Conservation (phyloP, 1,140 invertebrate species). For the Drosophila miranda region DNA sequence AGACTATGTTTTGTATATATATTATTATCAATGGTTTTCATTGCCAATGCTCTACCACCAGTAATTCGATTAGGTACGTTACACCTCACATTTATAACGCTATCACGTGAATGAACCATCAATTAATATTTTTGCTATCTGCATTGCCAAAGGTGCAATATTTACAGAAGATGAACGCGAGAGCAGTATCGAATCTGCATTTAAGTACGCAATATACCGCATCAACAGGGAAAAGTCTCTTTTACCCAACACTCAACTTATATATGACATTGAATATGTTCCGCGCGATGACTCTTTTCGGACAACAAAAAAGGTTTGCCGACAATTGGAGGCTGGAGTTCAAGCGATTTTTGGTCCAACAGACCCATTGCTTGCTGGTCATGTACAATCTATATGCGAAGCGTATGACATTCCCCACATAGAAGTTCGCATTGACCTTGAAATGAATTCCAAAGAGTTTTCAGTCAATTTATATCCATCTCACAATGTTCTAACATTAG, state of each 20-base stretch:
- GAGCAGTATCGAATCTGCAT: conserved; percentile 92
- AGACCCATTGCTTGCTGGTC: conserved; percentile 90
- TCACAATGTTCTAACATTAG: conserved; percentile 91
- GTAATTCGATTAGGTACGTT: conserved; percentile 61
- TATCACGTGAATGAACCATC: not conserved
- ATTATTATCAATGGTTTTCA: conserved; percentile 43
- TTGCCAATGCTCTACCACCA: conserved; percentile 44
- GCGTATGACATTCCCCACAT: conserved; percentile 94
- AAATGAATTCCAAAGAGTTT: conserved; percentile 88
- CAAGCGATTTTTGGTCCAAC: conserved; percentile 95
- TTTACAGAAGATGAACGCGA: conserved; percentile 94
- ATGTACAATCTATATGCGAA: conserved; percentile 95
- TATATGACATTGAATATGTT: conserved; percentile 95
- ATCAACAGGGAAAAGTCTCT: conserved; percentile 93
- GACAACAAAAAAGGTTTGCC: conserved; percentile 95
- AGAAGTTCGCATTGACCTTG: conserved; percentile 89
- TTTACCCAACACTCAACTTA: conserved; percentile 92
- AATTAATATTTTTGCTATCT: not conserved
- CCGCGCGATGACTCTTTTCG: conserved; percentile 93
- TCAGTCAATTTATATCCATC: conserved; percentile 96
- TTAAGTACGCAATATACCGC: conserved; percentile 96
- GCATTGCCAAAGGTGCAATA: conserved; percentile 87
- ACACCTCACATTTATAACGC: not conserved
- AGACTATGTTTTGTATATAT: conserved; percentile 29
- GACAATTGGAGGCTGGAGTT: conserved; percentile 92